These are phyloP conservation scores for Lichenostomus cassidix DNA, from an alignment of 2,113 vertebrate genomes.

Conservation along the genomic window DNA sequence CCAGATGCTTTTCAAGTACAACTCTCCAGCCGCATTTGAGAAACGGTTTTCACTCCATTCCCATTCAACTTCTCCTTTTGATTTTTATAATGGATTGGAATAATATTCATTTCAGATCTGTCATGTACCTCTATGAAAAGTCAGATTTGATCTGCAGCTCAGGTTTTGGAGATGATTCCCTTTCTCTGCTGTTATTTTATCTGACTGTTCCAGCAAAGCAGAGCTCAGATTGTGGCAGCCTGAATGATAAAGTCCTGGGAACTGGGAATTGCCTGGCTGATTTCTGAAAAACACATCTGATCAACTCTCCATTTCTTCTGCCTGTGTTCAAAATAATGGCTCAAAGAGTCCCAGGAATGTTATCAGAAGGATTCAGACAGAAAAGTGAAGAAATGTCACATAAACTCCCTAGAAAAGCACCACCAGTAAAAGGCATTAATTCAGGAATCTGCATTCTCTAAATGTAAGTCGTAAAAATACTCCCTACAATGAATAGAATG, in stretches of 20 bases:
- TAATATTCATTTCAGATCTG: neutral
- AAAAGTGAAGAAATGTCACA: neutral
- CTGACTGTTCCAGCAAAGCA: neutral
- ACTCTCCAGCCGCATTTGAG: neutral
- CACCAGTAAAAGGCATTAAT: neutral
- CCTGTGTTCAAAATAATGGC: neutral
- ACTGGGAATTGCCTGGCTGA: neutral
- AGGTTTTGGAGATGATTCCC: neutral
- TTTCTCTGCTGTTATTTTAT: neutral
- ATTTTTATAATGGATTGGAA: neutral
- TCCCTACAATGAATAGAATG: neutral
- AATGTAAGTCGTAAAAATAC: neutral
- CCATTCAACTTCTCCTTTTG: neutral
- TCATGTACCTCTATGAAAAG: neutral
- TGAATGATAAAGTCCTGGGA: neutral
- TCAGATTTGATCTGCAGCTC: neutral
- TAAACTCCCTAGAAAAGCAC: neutral
- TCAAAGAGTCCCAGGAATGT: neutral
- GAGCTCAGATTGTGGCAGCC: neutral
- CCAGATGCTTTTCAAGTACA: neutral
- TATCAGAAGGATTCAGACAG: neutral
- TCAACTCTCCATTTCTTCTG: neutral
- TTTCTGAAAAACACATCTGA: neutral
- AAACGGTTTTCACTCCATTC: neutral
- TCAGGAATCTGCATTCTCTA: neutral